phyloP scores from a whole-genome alignment of 2,888 invertebrate species.

The Melanophora roralis region DNA sequence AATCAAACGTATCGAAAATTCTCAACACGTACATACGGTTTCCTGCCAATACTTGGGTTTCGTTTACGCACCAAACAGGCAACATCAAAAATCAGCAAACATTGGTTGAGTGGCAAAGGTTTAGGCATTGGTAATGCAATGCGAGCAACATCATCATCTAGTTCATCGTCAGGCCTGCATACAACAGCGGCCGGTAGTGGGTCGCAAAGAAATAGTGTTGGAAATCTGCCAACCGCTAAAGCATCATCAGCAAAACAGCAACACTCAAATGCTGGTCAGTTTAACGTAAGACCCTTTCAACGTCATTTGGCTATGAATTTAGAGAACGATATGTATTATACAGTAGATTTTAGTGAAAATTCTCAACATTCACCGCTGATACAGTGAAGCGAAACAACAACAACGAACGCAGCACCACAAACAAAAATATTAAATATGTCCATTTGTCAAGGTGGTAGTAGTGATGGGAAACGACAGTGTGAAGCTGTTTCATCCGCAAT shows the following conservation, averaged over 20 bases:
- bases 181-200: constrained; percentile 60
- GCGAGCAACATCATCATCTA: constrained; percentile 58
- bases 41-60: constrained; percentile 77
- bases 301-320: constrained; percentile 80
- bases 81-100: constrained; percentile 75
- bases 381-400: constrained; percentile 78
- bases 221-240: constrained; percentile 64
- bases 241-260: constrained; percentile 66
- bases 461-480: neutral
- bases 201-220: constrained; percentile 64
- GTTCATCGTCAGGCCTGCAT: constrained; percentile 58
- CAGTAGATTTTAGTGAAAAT: constrained; percentile 85
- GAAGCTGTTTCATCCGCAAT: neutral
- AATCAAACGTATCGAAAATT: constrained; percentile 86
- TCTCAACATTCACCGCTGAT: constrained; percentile 86
- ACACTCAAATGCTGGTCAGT: constrained; percentile 66
- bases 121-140: constrained; percentile 65
- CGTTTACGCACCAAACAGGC: constrained; percentile 73
- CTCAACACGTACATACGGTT: constrained; percentile 79
- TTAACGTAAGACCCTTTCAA: constrained; percentile 77
- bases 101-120: constrained; percentile 81
- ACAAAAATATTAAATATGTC: neutral
- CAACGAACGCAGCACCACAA: constrained; percentile 7
- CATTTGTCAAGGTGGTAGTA: neutral
- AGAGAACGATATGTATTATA: constrained; percentile 87